Base-by-base conservation (phyloP, 2,888 invertebrate genomes). In the Girardia tigrina region DNA sequence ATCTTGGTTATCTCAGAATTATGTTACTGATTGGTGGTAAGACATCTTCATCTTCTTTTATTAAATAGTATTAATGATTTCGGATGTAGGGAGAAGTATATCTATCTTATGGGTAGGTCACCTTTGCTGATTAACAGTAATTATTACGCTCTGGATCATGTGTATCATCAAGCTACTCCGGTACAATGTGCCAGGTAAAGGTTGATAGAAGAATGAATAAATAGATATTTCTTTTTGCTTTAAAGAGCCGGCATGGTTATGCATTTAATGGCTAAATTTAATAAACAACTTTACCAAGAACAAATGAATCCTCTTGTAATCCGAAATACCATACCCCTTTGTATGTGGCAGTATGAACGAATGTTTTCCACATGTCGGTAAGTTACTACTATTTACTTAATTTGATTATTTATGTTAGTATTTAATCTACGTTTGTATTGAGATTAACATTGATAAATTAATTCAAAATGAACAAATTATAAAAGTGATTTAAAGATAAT, bases 51-150 rank as follows among this genome's bases (percentile, higher is more conserved):
- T n/a, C n/a, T n/a, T n/a, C n/a, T n/a, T n/a, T n/a, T n/a, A n/a
- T n/a, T n/a, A n/a, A n/a, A n/a, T n/a, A n/a, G n/a, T n/a, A n/a
- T n/a, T n/a, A n/a, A n/a, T n/a, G n/a, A n/a, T n/a, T n/a, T n/a
- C n/a, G n/a, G n/a, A n/a, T n/a, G n/a, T 77, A 86, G 86, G 86
- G 85, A 86, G 80, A 86, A 85, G 78, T 86, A 86, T 80, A 85
- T 86, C 20, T 86, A 86, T 79, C 80, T 86, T 73, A 85, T 82
- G 83, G 82, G 83, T 72, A 81, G 86, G 70, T 81, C 80, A 76
- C 84, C 86, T 0, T 79, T 86, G 29, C 81, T 85, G 29, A 84
- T 85, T 77, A 86, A 86, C 80, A 85, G 85, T 77, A 86, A 86
- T 80, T 86, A 86, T 79, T 86, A 86, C 78, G 82, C 83, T n/a